phyloP scores from a whole-genome alignment of 2,113 vertebrate species.

The Amphilophus citrinellus region DNA sequence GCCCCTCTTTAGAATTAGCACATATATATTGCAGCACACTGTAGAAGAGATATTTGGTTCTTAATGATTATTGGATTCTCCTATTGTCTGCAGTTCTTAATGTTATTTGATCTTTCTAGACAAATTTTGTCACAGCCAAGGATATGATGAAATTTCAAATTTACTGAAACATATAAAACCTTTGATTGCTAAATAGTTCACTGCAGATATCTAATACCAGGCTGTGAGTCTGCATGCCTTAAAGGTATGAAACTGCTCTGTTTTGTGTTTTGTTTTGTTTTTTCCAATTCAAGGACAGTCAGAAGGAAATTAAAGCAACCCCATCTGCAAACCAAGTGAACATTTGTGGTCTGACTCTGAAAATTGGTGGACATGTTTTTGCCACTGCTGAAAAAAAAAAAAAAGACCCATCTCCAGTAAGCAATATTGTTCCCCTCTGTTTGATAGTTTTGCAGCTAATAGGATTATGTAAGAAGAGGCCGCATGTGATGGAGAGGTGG shows the following conservation, averaged over 20 bases:
- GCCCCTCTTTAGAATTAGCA: neutral
- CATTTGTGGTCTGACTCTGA: neutral
- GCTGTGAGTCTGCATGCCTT: neutral
- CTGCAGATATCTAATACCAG: neutral
- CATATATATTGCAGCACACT: neutral
- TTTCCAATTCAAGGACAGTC: neutral
- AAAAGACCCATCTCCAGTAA: constrained; percentile 7
- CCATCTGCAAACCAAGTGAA: neutral
- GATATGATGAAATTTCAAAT: constrained; percentile 1
- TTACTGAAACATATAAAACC: constrained; percentile 3
- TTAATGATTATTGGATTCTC: constrained; percentile 5
- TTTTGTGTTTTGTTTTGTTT: neutral
- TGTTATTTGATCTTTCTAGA: constrained; percentile 1
- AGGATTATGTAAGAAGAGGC: constrained; percentile 64
- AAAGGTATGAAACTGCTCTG: neutral
- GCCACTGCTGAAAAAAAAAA: constrained; percentile 7
- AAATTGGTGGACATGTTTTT: constrained; percentile 25
- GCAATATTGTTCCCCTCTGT: constrained; percentile 30
- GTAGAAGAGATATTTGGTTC: constrained; percentile 11
- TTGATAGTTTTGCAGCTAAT: constrained; percentile 51
- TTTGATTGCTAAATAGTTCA: neutral
- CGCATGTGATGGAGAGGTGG: constrained; percentile 56
- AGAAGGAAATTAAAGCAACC: neutral
- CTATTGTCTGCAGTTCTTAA: constrained; percentile 8
- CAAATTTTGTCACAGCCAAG: neutral